Evolutionary conservation across 2,113 vertebrate genomes (phyloP), one percentile per base, ranked within the genome.

Genomic region (Ciconia maguari): DNA sequence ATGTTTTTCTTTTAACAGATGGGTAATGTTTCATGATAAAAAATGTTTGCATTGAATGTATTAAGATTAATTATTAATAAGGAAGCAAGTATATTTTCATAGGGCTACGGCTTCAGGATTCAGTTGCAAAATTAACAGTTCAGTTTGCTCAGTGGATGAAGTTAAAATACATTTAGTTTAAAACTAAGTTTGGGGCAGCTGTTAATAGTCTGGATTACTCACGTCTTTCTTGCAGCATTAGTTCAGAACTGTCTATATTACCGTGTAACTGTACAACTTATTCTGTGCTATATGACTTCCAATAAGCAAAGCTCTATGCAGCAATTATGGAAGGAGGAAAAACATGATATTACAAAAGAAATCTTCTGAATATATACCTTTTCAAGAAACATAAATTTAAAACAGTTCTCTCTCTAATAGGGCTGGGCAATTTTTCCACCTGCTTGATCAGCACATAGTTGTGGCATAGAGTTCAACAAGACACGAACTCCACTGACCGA

Each of bases 31-130:
- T 93, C 89, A 86, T 57, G 94, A 93, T 90, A 76, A 94, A 94
- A 95, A 48, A 90, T 91, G 91, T 98, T 98, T 98, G 94, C 94
- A 68, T 51, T 97, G 92, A 96, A 95, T 93, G 90, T 94, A 93
- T 94, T 96, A 94, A 83, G 97, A 97, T 98, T 98, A 98, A 98
- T 97, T 97, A 98, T 98, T 98, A 98, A 98, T 98, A 97, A 97
- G 95, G 96, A 98, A 98, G 92, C 75, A 87, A 91, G 93, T 93
- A 77, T 87, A 96, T 93, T 97, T 97, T 97, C 82, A 95, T 84
- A 95, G 90, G 92, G 79, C 75, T 92, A 78, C 91, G 91, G 95
- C 86, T 98, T 92, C 95, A 94, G 89, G 94, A 97, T 86, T 97
- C 92, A 97, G 87, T 44, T 96, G 87, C 91, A 95, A 96, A 92